Conservation (phyloP, 2,797 vertebrate species). For the Alectoris magna region DNA sequence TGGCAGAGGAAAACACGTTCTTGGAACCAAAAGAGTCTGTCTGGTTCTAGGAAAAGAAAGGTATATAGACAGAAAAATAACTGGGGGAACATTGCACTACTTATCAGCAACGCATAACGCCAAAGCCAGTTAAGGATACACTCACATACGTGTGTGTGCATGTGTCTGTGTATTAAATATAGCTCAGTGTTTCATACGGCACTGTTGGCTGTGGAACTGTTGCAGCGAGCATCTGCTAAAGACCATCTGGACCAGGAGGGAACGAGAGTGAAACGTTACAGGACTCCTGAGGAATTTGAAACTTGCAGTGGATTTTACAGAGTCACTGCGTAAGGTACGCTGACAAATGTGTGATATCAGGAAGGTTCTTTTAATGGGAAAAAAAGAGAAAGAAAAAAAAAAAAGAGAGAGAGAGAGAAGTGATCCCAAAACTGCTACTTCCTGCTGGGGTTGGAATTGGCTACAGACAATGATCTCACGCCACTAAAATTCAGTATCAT, state of each 20-base stretch:
- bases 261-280: neutral
- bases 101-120: neutral
- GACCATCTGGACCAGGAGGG: conserved; percentile 52
- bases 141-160: neutral
- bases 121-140: neutral
- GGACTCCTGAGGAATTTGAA: conserved; percentile 45
- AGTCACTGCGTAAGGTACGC: neutral
- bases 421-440: conserved; percentile 38
- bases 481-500: neutral
- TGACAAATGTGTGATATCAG: neutral
- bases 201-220: neutral
- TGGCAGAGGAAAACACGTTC: neutral
- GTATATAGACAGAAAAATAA: neutral
- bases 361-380: neutral
- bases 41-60: neutral
- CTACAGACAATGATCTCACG: neutral
- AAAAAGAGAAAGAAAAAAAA: neutral
- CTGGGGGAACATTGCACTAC: neutral
- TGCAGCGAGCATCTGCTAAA: conserved; percentile 49
- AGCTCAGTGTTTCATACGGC: neutral
- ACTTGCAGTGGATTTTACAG: conserved; percentile 12
- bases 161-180: conserved; percentile 42
- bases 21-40: rapidly evolving
- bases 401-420: neutral
- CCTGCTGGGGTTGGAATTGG: neutral